Base-by-base conservation (phyloP, 1,140 invertebrate species). In the fruit fly (Drosophila melanogaster) region DNA sequence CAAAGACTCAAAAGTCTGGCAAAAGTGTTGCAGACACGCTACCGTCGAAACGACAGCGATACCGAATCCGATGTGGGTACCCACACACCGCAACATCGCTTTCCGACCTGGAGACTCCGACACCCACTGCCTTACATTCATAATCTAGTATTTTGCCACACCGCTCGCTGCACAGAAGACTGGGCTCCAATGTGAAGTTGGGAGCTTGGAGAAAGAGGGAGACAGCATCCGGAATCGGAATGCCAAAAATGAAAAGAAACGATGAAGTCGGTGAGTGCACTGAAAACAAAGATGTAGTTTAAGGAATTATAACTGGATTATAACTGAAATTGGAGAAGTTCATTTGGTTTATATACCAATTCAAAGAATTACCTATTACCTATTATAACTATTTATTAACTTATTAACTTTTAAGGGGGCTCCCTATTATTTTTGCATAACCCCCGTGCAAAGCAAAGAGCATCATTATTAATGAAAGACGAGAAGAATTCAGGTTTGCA, bases 61-160 rank as follows among this genome's bases (percentile, higher is more conserved):
- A 73, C 60, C 41, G 44, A 44, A 60, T 53, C 66, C 73, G 40
- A 69, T 50, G 67, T 49, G 61, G 24, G 58, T 14, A 40, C 53
- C 38, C 41, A 58, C 30, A 46, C 41, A n/a, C n/a, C n/a, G n/a
- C n/a, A n/a, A n/a, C 55, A 44, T 33, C 40, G 12, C 24, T 10
- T 44, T 37, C 30, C 14, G 15, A 59, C 35, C 40, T 19, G 19
- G 17, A 65, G 33, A 57, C 55, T 55, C 38, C 74, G 76, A 89
- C 84, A 89, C 84, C 84, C 84, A 89, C 84, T 89, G 84, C 72
- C 84, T 89, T 89, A 89, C 84, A 89, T 89, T 89, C 79, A 77
- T 80, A 89, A 89, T 80, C 84, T 89, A 22, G 19, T 22, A 89
- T 89, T 87, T 80, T 54, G 69, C 72, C 46, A 61, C 72, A 61